Base-by-base conservation (phyloP, 2,113 vertebrate genomes). In the Zapus hudsonius region DNA sequence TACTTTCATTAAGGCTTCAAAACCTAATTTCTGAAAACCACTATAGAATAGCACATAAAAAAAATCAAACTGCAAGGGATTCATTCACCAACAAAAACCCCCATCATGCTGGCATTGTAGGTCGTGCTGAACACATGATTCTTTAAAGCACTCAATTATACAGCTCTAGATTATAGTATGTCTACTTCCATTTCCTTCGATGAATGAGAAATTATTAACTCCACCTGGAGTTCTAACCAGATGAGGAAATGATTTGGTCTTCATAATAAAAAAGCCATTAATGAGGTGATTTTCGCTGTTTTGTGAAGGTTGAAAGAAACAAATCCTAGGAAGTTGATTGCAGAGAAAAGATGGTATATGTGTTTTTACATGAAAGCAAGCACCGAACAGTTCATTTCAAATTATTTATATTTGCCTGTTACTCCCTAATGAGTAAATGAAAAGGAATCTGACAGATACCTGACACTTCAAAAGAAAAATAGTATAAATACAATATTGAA, bases 1-100 rank as follows among this genome's bases (percentile, higher is more conserved):
- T 93, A 40, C 69, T 75, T 94, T 95, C 59, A 93, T 85, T 94
- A 80, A 93, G 89, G 6, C 29, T 88, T 87, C 40, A 66, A 92
- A 92, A 90, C n/a, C 72, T 93, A 89, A 90, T 93, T 95, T 96
- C 76, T 85, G 57, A 93, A 97, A 82, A 93, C 79, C 5, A 79
- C 36, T 63, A 1, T 72, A 63, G 81, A 95, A 91, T 72, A 92
- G 40, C 52, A 57, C 44, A 79, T n/a, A 52, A 12, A 81, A 40
- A 81, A 52, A 90, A 93, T 52, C 52, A 33, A 95, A 74, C 36
- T 85, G 67, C 79, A 64, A 90, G 47, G 76, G 67, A 89, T 44
- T 82, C 47, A 69, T 91, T 92, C 84, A 93, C 29, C 66, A 91
- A 79, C 31, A 52, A 84, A 87, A 84, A 78, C 84, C 64, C 38